phyloP scores from a whole-genome alignment of 2,888 invertebrate species.

The Lepeophtheirus nordmannii region DNA sequence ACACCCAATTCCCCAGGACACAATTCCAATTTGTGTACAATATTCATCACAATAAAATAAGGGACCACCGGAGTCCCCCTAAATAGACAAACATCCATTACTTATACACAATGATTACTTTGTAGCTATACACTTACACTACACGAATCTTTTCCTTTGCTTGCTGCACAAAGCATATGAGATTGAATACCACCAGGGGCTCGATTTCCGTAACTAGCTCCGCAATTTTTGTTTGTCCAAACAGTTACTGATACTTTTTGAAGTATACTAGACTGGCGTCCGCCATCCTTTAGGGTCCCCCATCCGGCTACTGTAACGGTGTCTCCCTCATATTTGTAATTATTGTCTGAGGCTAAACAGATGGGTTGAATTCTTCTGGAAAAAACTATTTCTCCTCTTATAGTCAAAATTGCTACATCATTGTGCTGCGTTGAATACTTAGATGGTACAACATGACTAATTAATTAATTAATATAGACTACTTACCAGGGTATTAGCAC shows the following conservation, averaged over 20 bases:
- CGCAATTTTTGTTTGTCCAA: slow-evolving; percentile 28
- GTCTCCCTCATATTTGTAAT: slow-evolving; percentile 30
- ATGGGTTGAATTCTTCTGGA: slow-evolving; percentile 56
- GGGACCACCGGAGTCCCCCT: slow-evolving; percentile 82
- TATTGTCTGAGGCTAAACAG: slow-evolving; percentile 48
- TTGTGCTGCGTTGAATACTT: slow-evolving; percentile 47
- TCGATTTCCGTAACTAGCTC: slow-evolving; percentile 27
- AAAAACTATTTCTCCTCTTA: slow-evolving; percentile 58
- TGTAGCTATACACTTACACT: slow-evolving; percentile 52
- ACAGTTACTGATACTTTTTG: slow-evolving; percentile 28
- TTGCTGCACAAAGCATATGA: slow-evolving; percentile 72
- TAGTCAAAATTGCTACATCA: slow-evolving; percentile 61
- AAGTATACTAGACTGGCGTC: slow-evolving; percentile 26
- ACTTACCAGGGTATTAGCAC: not conserved
- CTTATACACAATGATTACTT: not conserved
- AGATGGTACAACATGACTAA: not conserved
- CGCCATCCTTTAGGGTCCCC: slow-evolving; percentile 66
- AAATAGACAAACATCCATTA: not conserved
- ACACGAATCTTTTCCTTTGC: slow-evolving; percentile 67
- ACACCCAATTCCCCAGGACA: slow-evolving; percentile 82
- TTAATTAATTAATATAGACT: not conserved
- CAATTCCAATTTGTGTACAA: slow-evolving; percentile 70
- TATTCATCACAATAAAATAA: slow-evolving; percentile 54
- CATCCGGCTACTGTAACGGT: slow-evolving; percentile 70
- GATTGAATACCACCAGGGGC: slow-evolving; percentile 74